phyloP scores from a whole-genome alignment of 2,888 invertebrate species.

The Pseudolycoriella hygida region DNA sequence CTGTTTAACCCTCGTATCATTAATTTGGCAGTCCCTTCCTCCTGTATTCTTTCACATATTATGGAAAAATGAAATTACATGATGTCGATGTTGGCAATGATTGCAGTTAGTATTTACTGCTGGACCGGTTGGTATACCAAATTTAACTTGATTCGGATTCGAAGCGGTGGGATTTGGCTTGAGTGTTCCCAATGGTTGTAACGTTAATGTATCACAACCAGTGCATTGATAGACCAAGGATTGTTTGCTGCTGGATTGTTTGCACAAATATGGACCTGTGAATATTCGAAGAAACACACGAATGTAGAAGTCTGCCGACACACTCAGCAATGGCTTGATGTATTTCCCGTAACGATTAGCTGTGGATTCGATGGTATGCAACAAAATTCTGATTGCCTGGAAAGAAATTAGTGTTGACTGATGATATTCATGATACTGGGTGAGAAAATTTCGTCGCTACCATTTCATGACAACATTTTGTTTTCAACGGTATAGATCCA shows the following conservation, averaged over 20 bases:
- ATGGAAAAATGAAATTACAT: conserved; percentile 33
- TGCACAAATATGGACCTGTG: conserved; percentile 67
- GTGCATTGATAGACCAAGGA: conserved; percentile 79
- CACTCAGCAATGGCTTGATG: conserved; percentile 73
- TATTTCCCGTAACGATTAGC: conserved; percentile 88
- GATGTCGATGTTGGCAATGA: conserved; percentile 58
- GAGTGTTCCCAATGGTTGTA: conserved; percentile 57
- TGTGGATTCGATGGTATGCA: conserved; percentile 78
- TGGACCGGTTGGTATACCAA: conserved; percentile 50
- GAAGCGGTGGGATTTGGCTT: conserved; percentile 39
- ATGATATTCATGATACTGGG: too few species aligned
- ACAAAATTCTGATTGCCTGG: conserved; percentile 78
- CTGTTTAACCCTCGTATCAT: too few species aligned
- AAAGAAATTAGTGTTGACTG: not conserved
- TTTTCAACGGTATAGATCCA: conserved; percentile 71
- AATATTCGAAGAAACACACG: conserved; percentile 78
- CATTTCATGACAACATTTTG: conserved; percentile 89
- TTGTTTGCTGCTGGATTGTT: conserved; percentile 71
- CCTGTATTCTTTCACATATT: too few species aligned
- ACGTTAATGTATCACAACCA: conserved; percentile 65
- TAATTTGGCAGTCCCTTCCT: too few species aligned
- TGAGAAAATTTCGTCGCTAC: too few species aligned
- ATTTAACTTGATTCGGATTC: conserved; percentile 40
- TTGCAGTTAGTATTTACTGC: conserved; percentile 46
- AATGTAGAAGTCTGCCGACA: conserved; percentile 94